Conservation (phyloP, 2,113 vertebrate genomes). For the Centropristis striata region DNA sequence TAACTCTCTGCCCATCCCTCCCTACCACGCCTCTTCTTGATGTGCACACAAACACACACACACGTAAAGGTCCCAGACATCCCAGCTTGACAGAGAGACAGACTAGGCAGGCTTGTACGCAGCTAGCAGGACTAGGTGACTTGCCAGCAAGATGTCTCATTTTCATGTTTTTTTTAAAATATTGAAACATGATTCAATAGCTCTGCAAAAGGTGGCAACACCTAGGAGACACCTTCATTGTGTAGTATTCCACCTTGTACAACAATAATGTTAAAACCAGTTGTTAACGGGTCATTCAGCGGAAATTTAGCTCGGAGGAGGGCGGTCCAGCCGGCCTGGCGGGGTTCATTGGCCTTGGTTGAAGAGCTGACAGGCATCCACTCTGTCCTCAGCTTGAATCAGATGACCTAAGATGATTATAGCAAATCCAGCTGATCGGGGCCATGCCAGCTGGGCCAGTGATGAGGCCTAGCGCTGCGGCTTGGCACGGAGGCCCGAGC, state of each 20-base stretch:
- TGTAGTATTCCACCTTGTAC: conserved; percentile 20
- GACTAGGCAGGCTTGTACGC: conserved; percentile 51
- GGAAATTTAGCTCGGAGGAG: conserved; percentile 36
- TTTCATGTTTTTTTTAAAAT: conserved; percentile 6
- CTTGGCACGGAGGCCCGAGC: conserved; percentile 64
- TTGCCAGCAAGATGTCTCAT: conserved; percentile 44
- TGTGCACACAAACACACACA: conserved; percentile 48
- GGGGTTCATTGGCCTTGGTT: conserved; percentile 39
- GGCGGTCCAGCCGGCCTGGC: conserved; percentile 8
- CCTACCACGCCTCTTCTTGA: conserved; percentile 58
- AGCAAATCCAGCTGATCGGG: conserved; percentile 78
- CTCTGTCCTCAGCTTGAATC: conserved; percentile 64
- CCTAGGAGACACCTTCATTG: conserved; percentile 24
- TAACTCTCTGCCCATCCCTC: conserved; percentile 77
- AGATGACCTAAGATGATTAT: conserved; percentile 78
- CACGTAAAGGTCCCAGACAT: conserved; percentile 65
- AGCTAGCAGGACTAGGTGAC: conserved; percentile 71
- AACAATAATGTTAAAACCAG: conserved; percentile 25
- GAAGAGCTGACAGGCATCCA: conserved; percentile 58
- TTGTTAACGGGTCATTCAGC: conserved; percentile 12
- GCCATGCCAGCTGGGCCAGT: conserved; percentile 74
- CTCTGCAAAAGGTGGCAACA: conserved; percentile 14
- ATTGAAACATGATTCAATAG: conserved; percentile 31
- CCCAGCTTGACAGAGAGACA: conserved; percentile 71
- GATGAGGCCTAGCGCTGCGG: conserved; percentile 63